A percentile compares a stretch with the other conserved stretches of the same genome.
phyloP scores from a whole-genome alignment of 2,113 vertebrate genomes.

The Xyrauchen texanus region DNA sequence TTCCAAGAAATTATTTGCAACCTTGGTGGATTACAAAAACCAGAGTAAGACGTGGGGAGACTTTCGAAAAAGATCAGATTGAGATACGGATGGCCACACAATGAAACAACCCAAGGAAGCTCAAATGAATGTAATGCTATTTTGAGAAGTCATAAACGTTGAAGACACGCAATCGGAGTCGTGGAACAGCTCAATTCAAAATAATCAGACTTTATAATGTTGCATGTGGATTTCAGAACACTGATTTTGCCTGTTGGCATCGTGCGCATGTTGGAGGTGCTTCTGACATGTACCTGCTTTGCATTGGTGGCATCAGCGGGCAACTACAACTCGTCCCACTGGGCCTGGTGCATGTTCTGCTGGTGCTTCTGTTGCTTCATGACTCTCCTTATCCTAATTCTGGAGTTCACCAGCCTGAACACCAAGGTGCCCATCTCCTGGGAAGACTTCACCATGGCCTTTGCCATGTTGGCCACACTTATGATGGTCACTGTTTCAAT shows the following conservation, averaged over 20 bases:
- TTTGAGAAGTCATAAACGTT: not conserved
- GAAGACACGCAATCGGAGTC: not conserved
- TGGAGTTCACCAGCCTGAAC: constrained; percentile 78
- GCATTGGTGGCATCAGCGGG: constrained; percentile 73
- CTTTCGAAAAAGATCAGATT: no score
- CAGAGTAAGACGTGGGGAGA: not conserved
- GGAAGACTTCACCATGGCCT: constrained; percentile 84
- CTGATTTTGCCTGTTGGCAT: constrained; percentile 78
- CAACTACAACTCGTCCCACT: constrained; percentile 12
- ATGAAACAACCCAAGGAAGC: not conserved
- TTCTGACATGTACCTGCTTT: constrained; percentile 77
- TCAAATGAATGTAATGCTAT: not conserved
- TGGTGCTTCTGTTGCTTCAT: constrained; percentile 84
- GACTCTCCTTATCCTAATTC: constrained; percentile 75
- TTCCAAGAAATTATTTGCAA: not conserved
- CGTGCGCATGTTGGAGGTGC: constrained; percentile 67
- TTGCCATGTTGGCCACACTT: constrained; percentile 79
- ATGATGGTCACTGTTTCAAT: constrained; percentile 80
- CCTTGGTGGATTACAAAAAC: not conserved
- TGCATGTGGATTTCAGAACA: constrained; percentile 57
- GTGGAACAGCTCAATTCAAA: not conserved
- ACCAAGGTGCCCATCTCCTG: constrained; percentile 77
- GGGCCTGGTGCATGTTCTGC: constrained; percentile 85
- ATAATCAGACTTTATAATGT: constrained; percentile 41
- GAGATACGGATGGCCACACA: not conserved